Conservation (phyloP, 2,888 invertebrate genomes). For the Drosophila affinis region DNA sequence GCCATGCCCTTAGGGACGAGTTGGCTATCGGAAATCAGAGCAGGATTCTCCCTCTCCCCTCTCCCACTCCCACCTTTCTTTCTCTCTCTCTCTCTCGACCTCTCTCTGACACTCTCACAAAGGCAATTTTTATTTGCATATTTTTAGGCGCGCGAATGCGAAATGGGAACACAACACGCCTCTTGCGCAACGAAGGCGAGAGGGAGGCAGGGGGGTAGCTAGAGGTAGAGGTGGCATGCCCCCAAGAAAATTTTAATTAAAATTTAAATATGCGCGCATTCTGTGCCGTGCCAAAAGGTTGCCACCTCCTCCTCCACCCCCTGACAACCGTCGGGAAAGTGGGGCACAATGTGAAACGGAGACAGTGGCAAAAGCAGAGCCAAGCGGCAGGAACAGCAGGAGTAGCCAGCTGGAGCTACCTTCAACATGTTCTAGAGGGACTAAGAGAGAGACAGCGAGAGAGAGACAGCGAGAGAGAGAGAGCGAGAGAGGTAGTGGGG, state of each 20-base stretch:
- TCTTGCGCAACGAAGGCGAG: too few species aligned
- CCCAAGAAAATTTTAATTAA: slow-evolving; percentile 71
- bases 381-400: neutral
- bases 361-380: slow-evolving; percentile 14
- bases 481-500: too few species aligned
- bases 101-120: slow-evolving; percentile 17
- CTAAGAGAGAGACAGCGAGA: neutral
- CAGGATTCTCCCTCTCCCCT: slow-evolving; percentile 3
- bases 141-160: slow-evolving; percentile 60
- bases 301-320: slow-evolving; percentile 1
- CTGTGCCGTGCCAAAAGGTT: slow-evolving; percentile 55
- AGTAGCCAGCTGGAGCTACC: neutral
- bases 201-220: too few species aligned
- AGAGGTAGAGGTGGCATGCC: neutral
- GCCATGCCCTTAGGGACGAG: neutral
- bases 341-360: slow-evolving; percentile 35
- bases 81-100: neutral
- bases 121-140: slow-evolving; percentile 67
- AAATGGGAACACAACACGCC: slow-evolving; percentile 35
- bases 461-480: neutral
- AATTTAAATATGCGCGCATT: slow-evolving; percentile 74
- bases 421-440: slow-evolving; percentile 20
- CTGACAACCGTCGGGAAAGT: slow-evolving; percentile 20
- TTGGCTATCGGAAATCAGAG: slow-evolving; percentile 35
- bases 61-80: neutral